Evolutionary conservation across 2,797 vertebrate genomes (phyloP).

Genomic region (Rhabdophis nuchalis): DNA sequence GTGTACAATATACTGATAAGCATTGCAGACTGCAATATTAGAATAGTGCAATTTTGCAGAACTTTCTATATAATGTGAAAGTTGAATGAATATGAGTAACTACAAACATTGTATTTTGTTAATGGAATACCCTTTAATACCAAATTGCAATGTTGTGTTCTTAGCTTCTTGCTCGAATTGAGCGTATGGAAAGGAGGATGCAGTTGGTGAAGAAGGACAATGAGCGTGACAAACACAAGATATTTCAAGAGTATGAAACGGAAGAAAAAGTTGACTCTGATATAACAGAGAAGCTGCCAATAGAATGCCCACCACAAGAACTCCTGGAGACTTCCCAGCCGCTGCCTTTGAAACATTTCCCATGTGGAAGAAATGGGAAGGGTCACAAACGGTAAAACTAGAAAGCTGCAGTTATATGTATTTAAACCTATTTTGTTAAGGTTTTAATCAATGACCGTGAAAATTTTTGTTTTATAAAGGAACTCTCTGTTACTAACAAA

Average conservation of each 20-base stretch:
- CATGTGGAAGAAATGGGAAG: slow-evolving; percentile 85
- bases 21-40: not conserved
- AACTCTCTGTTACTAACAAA: not conserved
- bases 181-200: slow-evolving; percentile 97
- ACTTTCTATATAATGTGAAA: not conserved
- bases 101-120: not conserved
- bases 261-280: slow-evolving; percentile 79
- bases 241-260: slow-evolving; percentile 78
- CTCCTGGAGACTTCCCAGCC: slow-evolving; percentile 81
- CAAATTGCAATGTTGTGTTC: slow-evolving; percentile 1
- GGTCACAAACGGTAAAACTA: slow-evolving; percentile 88
- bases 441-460: not conserved
- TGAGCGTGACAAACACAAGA: slow-evolving; percentile 87
- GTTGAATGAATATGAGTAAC: not conserved
- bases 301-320: slow-evolving; percentile 75
- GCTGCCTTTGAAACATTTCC: slow-evolving; percentile 75
- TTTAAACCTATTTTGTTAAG: not conserved
- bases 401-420: not conserved
- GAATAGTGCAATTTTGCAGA: not conserved
- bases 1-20: not conserved
- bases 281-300: slow-evolving; percentile 82
- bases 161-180: slow-evolving; percentile 93
- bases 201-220: slow-evolving; percentile 96
- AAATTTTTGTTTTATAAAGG: not conserved
- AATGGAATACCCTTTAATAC: not conserved